phyloP scores from a whole-genome alignment of 2,888 invertebrate species.

The Patella pellucida region DNA sequence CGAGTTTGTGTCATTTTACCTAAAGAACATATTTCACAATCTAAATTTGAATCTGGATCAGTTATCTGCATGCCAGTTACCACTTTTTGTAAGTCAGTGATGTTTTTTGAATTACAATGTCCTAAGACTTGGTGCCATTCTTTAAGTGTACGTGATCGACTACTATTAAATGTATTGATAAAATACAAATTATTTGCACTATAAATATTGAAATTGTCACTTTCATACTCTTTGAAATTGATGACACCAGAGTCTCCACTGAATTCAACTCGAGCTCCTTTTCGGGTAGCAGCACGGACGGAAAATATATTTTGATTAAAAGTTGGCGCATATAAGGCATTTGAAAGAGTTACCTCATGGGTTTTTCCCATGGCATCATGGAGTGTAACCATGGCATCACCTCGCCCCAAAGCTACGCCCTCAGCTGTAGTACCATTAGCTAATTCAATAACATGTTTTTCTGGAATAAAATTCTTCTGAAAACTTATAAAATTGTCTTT shows the following conservation, averaged over 20 bases:
- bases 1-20: conserved; percentile 10
- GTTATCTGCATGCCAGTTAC: conserved; percentile 32
- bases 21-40: conserved; percentile 25
- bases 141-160: conserved; percentile 9
- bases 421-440: conserved; percentile 28
- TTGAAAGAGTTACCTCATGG: conserved; percentile 1
- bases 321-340: conserved; percentile 32
- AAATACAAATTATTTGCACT: conserved; percentile 1
- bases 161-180: not conserved
- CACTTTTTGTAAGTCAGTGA: conserved; percentile 25
- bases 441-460: conserved; percentile 34
- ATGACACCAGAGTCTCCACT: not conserved
- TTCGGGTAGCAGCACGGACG: conserved; percentile 33
- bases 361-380: conserved; percentile 13
- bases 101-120: conserved; percentile 32
- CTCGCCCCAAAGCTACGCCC: conserved; percentile 18
- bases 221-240: not conserved
- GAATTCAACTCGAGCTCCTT: conserved; percentile 29
- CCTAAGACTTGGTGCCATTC: conserved; percentile 30
- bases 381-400: conserved; percentile 16
- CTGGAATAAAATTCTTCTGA: conserved; percentile 31
- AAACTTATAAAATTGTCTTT: conserved; percentile 32
- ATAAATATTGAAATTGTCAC: not conserved
- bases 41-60: conserved; percentile 4
- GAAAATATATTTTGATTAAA: conserved; percentile 35